Conservation (phyloP, 2,888 invertebrate genomes). For the Synergus umbraculus region DNA sequence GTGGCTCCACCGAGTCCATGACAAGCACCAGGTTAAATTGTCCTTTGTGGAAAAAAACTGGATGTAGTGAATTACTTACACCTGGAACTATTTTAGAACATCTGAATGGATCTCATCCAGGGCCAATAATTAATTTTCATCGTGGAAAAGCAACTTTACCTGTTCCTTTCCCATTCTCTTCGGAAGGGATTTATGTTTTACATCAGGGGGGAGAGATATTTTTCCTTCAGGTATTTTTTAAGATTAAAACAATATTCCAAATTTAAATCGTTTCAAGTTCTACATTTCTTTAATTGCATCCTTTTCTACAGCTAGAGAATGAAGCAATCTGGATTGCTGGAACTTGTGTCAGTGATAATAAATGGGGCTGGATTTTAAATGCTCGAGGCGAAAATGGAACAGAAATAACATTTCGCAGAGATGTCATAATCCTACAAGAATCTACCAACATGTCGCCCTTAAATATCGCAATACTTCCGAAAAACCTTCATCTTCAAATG, state of each 20-base stretch:
- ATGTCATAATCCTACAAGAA: conserved; percentile 65
- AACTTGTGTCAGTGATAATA: conserved; percentile 52
- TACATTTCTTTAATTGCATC: too few species aligned
- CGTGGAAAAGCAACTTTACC: conserved; percentile 63
- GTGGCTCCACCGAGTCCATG: conserved; percentile 71
- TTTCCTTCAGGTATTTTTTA: conserved; percentile 65
- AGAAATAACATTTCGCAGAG: conserved; percentile 63
- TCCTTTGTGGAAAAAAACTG: conserved; percentile 60
- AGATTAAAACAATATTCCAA: too few species aligned
- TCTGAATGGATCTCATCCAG: conserved; percentile 62
- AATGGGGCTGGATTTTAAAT: conserved; percentile 69
- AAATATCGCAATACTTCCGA: conserved; percentile 64
- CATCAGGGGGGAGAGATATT: conserved; percentile 68
- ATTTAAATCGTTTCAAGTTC: too few species aligned
- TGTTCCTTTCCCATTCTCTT: conserved; percentile 66
- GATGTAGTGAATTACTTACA: conserved; percentile 64
- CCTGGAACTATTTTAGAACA: conserved; percentile 65
- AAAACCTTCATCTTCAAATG: conserved; percentile 53
- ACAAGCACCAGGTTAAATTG: conserved; percentile 60
- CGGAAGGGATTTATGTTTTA: conserved; percentile 65
- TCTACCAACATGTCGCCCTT: conserved; percentile 53
- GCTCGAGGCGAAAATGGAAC: conserved; percentile 60
- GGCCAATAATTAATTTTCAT: conserved; percentile 69
- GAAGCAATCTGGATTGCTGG: conserved; percentile 62
- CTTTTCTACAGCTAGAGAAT: conserved; percentile 50